Conservation (phyloP, 2,113 vertebrate species). For the Dasypus novemcinctus region DNA sequence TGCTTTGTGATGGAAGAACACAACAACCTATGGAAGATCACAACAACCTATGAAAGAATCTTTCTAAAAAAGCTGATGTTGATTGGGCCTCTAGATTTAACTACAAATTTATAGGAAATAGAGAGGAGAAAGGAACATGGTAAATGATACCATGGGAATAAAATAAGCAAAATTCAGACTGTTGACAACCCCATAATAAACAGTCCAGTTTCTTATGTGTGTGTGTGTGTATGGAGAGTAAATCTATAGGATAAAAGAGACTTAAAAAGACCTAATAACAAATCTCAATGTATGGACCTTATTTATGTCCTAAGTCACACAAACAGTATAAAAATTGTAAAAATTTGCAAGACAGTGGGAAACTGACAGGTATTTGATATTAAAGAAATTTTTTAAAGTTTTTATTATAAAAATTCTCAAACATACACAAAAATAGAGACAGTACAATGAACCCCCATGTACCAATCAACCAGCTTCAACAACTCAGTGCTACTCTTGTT, state of each 20-base stretch:
- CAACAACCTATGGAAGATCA: background rate
- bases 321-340: background rate
- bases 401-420: conserved; percentile 7
- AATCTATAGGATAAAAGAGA: background rate
- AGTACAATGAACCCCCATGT: background rate
- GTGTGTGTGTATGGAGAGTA: background rate
- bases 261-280: background rate
- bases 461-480: background rate
- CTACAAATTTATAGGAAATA: background rate
- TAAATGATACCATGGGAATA: background rate
- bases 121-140: background rate
- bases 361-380: background rate
- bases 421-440: background rate
- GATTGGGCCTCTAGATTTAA: background rate
- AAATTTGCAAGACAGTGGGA: background rate
- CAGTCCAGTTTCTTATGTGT: background rate
- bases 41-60: background rate
- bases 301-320: background rate
- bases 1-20: background rate
- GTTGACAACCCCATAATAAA: background rate
- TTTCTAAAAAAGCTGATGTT: background rate
- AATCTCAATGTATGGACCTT: background rate
- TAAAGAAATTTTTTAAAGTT: background rate
- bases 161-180: background rate
- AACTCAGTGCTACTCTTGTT: background rate